phyloP scores from a whole-genome alignment of 2,797 vertebrate species.

The Urosaurus nigricauda region DNA sequence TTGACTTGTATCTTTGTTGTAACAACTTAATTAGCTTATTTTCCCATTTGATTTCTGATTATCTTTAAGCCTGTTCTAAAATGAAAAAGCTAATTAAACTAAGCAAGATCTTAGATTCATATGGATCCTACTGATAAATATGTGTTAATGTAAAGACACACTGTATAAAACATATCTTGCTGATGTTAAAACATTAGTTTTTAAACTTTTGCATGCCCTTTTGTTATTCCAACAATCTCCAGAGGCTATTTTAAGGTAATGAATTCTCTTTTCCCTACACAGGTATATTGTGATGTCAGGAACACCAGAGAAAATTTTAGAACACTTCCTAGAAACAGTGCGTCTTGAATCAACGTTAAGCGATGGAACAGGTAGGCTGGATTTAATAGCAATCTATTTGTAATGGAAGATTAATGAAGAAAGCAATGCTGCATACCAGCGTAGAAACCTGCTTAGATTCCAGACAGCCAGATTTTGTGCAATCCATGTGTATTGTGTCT shows the following conservation, averaged over 20 bases:
- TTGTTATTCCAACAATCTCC: not conserved
- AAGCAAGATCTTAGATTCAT: not conserved
- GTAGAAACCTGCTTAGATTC: not conserved
- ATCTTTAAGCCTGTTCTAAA: not conserved
- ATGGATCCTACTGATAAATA: not conserved
- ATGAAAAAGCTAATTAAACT: not conserved
- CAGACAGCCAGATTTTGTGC: not conserved
- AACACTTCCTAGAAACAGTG: slow-evolving; percentile 98
- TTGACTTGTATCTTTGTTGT: not conserved
- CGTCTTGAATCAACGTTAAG: slow-evolving; percentile 91
- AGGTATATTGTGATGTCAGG: slow-evolving; percentile 99
- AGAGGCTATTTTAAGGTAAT: slow-evolving; percentile 48
- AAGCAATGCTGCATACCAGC: not conserved
- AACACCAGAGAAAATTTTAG: slow-evolving; percentile 98
- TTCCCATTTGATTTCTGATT: not conserved
- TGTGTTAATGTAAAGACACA: not conserved
- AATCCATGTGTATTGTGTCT: not conserved
- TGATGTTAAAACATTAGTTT: not conserved
- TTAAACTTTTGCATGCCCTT: not conserved
- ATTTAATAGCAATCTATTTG: not conserved
- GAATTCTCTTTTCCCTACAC: slow-evolving; percentile 59
- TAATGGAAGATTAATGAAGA: not conserved
- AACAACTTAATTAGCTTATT: not conserved
- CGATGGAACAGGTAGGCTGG: slow-evolving; percentile 84
- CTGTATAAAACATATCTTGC: not conserved